These are phyloP conservation scores for Sarcophaga caerulescens DNA, from an alignment of 2,888 invertebrate species.

Conservation along the genomic window DNA sequence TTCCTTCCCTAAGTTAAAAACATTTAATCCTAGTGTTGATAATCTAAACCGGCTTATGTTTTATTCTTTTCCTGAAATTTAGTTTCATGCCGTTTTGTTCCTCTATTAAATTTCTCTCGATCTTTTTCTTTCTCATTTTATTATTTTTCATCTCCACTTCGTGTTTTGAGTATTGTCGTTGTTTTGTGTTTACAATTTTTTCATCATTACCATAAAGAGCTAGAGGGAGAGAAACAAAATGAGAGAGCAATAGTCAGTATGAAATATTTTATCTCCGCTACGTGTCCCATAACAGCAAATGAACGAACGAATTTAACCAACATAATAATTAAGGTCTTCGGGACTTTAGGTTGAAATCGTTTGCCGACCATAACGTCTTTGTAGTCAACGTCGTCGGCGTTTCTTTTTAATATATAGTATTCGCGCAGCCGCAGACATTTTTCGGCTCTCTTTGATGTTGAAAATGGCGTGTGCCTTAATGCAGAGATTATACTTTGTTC, in stretches of 20 bases:
- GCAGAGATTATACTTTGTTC: slow-evolving; percentile 80
- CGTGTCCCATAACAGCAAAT: slow-evolving; percentile 40
- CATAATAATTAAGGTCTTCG: slow-evolving; percentile 65
- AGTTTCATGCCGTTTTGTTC: slow-evolving; percentile 18
- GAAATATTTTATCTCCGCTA: slow-evolving; percentile 30
- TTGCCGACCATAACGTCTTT: slow-evolving; percentile 65
- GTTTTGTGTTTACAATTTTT: background rate
- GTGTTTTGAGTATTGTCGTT: background rate
- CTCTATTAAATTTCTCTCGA: background rate
- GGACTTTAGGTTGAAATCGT: slow-evolving; percentile 55
- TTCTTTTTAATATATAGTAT: slow-evolving; percentile 76
- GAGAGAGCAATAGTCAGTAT: background rate
- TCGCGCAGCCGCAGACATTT: slow-evolving; percentile 81
- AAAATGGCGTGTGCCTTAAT: slow-evolving; percentile 81
- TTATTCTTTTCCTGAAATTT: background rate
- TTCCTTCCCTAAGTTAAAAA: too few species aligned
- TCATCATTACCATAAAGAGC: background rate
- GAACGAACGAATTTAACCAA: slow-evolving; percentile 59
- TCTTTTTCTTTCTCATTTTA: background rate
- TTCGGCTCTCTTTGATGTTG: slow-evolving; percentile 80
- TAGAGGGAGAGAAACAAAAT: background rate
- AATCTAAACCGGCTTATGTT: background rate
- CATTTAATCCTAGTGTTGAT: too few species aligned
- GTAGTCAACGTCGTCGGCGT: slow-evolving; percentile 67
- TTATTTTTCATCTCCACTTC: background rate